Base-by-base conservation (phyloP, 2,888 invertebrate genomes). In the Eupithecia tripunctaria region DNA sequence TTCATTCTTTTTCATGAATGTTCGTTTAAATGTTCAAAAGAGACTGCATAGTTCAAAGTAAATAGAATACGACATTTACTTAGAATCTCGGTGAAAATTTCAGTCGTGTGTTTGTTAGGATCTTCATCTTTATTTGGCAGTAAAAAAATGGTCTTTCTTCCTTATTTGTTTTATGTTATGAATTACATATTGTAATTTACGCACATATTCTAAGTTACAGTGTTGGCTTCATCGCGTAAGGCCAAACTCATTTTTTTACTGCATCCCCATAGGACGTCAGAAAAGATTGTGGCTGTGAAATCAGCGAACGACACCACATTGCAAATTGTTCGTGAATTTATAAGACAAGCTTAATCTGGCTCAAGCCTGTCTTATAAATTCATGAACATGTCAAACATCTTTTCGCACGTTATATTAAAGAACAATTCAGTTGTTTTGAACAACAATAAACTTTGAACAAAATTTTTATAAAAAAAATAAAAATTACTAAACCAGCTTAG, bases 161-260 rank as follows among this genome's bases (percentile, higher is more conserved):
- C 5, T 74, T 75, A 74, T 78, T 79, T 74, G 71, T 72, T 71
- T 62, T 68, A 67, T 74, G 67, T 32, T 71, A 73, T 76, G 76
- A 75, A 77, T 76, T 74, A 68, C 72, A 78, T 74, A 74, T 74
- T 79, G 73, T 78, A 77, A 74, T 74, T 78, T 76, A 75, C 72
- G 47, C 65, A 59, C 25, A n/a, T n/a, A n/a, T n/a, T n/a, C 69
- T 71, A 78, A 74, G 70, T 77, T 73, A 74, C 75, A 75, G 74
- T 71, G 78, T 70, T 72, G 70, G 74, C 74, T 75, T 77, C 72
- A 75, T 76, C 70, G 71, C 68, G 51, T 67, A 60, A 62, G 73
- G 21, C 75, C 69, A 67, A 71, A 78, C 67, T 67, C 74, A 77
- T 78, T 76, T 78, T n/a, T 75, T 71, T 68, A 71, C 63, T 41